Evolutionary conservation across 2,113 vertebrate genomes (phyloP), one percentile per base, ranked within the genome.

Genomic region (Heterocephalus glaber): DNA sequence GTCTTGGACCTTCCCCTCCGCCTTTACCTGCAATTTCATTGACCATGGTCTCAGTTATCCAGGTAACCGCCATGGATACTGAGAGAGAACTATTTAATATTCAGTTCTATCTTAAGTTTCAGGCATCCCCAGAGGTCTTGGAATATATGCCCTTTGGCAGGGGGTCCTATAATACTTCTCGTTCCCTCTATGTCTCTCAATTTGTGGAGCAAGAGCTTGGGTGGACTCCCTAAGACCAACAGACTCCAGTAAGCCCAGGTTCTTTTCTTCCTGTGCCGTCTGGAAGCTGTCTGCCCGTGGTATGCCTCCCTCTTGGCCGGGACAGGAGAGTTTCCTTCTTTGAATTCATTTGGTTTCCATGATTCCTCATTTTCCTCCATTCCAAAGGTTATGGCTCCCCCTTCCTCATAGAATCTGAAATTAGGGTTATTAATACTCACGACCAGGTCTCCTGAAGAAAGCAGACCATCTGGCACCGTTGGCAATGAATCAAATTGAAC

Each of bases 381-480:
- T 56, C 20, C 17, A 86, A 84, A 85, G 30, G 88, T 2, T 52
- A 22, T 47, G 76, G 11, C 35, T 89, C 30, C 49, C n/a, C 19
- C 10, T 83, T 91, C 84, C 81, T 92, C n/a, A 63, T 70, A 96
- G 63, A 89, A 82, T 91, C n/a, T 56, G 3, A 8, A 94, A 85
- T 96, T 52, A 94, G 41, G 30, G 68, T 96, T 92, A 94, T 95
- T 92, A 89, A 95, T 76, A 87, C 80, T 94, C 63, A 76, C 3
- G n/a, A 60, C 41, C 58, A 81, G 83, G 81, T 87, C 68, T 70
- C n/a, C 47, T 41, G 33, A 88, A 87, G 80, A 84, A 92, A 86
- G 49, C 35, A 86, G 84, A 63, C 90, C 92, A 96, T 88, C 97
- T 96, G 95, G 89, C 26, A 95, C 90, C 30, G 56, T 93, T 96